Evolutionary conservation across 2,888 invertebrate genomes (phyloP).

Genomic region (Ctenicera cuprea): DNA sequence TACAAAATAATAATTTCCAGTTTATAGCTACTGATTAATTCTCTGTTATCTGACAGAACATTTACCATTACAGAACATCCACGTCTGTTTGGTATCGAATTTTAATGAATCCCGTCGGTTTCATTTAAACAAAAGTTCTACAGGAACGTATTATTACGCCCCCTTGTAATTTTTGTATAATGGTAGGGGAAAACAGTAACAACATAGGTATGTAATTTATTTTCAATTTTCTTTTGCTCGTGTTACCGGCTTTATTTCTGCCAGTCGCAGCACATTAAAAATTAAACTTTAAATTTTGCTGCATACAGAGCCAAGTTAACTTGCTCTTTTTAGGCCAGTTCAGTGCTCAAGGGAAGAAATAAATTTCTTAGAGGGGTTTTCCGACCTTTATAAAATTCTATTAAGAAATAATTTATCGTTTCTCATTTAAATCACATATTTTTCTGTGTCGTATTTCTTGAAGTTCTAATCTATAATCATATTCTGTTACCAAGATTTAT

Average conservation of each 20-base stretch:
- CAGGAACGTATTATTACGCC: constrained; percentile 2
- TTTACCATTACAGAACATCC: constrained; percentile 6
- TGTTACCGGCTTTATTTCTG: neutral
- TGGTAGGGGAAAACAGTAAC: constrained; percentile 4
- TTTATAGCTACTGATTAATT: neutral
- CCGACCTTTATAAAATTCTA: too few species aligned
- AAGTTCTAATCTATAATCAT: neutral
- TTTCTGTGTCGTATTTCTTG: constrained; percentile 8
- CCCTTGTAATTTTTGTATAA: constrained; percentile 10
- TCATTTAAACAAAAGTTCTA: constrained; percentile 22
- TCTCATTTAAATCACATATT: constrained; percentile 6
- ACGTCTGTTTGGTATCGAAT: constrained; percentile 26
- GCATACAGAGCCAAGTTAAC: too few species aligned
- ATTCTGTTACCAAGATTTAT: constrained; percentile 5
- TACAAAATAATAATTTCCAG: too few species aligned
- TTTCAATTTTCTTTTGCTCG: neutral
- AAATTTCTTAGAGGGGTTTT: too few species aligned
- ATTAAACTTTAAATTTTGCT: too few species aligned
- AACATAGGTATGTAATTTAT: neutral
- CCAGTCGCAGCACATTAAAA: too few species aligned
- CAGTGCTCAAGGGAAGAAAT: too few species aligned
- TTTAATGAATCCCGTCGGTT: constrained; percentile 27
- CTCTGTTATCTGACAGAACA: neutral
- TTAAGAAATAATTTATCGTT: neutral
- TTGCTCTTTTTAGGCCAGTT: too few species aligned